phyloP scores from a whole-genome alignment of 2,797 vertebrate genomes.

The Myotis planiceps region DNA sequence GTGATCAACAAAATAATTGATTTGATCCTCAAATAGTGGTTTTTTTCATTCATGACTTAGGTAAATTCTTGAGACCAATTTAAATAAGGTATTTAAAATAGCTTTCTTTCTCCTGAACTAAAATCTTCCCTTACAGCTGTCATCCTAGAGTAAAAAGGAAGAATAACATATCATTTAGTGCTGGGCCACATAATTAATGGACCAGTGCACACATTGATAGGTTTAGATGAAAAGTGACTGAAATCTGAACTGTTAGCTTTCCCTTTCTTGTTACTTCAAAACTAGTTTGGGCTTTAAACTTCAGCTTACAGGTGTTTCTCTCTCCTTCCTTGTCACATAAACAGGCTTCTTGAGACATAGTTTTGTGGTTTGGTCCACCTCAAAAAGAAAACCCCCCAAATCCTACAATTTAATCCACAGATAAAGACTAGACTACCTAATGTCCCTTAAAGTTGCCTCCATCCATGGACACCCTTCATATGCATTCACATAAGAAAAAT shows the following conservation, averaged over 20 bases:
- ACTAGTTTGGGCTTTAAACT: slow-evolving; percentile 83
- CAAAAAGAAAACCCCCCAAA: slow-evolving; percentile 78
- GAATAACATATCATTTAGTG: slow-evolving; percentile 85
- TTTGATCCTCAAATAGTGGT: slow-evolving; percentile 22
- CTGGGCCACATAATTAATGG: slow-evolving; percentile 87
- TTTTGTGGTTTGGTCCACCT: slow-evolving; percentile 78
- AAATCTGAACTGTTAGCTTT: slow-evolving; percentile 87
- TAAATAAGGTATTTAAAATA: slow-evolving; percentile 64
- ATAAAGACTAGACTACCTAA: slow-evolving; percentile 80
- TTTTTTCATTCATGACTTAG: slow-evolving; percentile 54
- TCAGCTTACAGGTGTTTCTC: slow-evolving; percentile 86
- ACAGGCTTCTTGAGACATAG: slow-evolving; percentile 73
- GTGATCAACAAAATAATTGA: slow-evolving; percentile 35
- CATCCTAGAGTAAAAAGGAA: slow-evolving; percentile 82
- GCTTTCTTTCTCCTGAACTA: slow-evolving; percentile 54
- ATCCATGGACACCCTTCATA: slow-evolving; percentile 52
- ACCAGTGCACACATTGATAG: slow-evolving; percentile 86
- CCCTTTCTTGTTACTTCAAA: slow-evolving; percentile 86
- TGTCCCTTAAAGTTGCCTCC: slow-evolving; percentile 81
- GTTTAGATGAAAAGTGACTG: slow-evolving; percentile 86
- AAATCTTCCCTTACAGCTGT: slow-evolving; percentile 73
- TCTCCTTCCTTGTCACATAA: slow-evolving; percentile 84
- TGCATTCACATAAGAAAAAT: slow-evolving; percentile 73
- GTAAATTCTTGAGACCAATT: slow-evolving; percentile 51
- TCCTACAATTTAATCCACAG: slow-evolving; percentile 76